phyloP scores from a whole-genome alignment of 2,113 vertebrate species.

The Burhinus oedicnemus region DNA sequence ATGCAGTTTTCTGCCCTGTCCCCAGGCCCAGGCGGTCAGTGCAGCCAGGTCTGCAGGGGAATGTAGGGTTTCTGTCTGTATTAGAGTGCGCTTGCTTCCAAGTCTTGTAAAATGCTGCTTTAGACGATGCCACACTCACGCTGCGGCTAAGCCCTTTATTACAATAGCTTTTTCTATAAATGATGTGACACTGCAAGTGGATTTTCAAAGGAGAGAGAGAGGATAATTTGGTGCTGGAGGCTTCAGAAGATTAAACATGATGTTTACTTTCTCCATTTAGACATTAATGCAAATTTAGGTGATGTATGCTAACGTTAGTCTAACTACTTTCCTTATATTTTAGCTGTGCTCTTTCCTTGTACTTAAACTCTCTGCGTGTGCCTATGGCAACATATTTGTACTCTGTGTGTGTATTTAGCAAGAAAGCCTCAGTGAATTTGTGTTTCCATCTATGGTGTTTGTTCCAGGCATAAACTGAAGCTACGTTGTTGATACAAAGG shows the following conservation, averaged over 20 bases:
- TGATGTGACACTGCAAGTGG: not conserved
- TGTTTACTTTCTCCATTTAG: not conserved
- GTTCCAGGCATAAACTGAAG: not conserved
- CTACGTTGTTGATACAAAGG: not conserved
- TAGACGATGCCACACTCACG: fast-evolving
- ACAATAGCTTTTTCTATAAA: not conserved
- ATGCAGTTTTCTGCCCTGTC: not conserved
- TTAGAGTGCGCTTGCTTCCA: not conserved
- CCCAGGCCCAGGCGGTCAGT: not conserved
- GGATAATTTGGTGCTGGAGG: not conserved
- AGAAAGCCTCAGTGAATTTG: not conserved
- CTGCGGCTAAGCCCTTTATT: not conserved
- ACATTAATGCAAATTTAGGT: not conserved
- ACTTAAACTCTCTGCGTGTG: fast-evolving
- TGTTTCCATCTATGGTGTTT: not conserved
- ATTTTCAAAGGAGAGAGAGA: not conserved
- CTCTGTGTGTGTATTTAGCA: not conserved
- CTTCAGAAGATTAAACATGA: not conserved
- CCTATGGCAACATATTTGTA: not conserved
- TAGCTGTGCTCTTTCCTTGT: not conserved
- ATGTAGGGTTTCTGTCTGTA: not conserved
- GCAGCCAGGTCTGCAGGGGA: not conserved
- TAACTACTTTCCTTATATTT: not conserved
- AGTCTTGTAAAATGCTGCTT: not conserved
- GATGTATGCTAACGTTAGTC: not conserved